phyloP scores from a whole-genome alignment of 1,140 invertebrate genomes.

The Sarcophaga bullata region DNA sequence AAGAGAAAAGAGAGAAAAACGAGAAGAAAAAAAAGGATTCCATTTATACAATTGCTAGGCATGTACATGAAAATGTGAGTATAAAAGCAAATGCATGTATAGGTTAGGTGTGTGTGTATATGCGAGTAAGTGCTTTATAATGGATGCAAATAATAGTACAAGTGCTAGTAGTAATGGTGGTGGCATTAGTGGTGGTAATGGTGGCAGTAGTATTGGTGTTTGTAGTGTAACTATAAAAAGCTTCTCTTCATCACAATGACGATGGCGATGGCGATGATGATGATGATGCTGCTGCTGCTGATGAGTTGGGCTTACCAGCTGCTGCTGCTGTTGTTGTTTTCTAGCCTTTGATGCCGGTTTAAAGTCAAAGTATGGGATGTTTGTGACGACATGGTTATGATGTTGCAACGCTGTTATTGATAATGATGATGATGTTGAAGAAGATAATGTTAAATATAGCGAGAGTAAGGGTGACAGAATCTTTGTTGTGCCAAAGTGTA shows the following conservation, averaged over 20 bases:
- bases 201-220: neutral
- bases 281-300: slow-evolving; percentile 9
- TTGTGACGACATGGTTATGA: too few species aligned
- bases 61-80: neutral
- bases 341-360: too few species aligned
- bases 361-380: too few species aligned
- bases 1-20: neutral
- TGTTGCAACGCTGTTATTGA: too few species aligned
- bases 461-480: neutral
- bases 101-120: neutral
- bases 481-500: slow-evolving; percentile 15
- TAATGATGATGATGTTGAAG: too few species aligned
- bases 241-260: too few species aligned
- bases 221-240: too few species aligned
- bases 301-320: too few species aligned
- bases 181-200: neutral
- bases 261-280: neutral
- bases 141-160: slow-evolving; percentile 9
- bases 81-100: neutral
- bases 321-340: too few species aligned
- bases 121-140: neutral
- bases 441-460: too few species aligned
- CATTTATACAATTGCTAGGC: neutral
- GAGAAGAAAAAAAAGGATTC: neutral
- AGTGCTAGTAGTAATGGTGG: neutral